These are phyloP conservation scores for Phrynocephalus versicolor DNA, from an alignment of 2,113 vertebrate species.

Conservation along the genomic window DNA sequence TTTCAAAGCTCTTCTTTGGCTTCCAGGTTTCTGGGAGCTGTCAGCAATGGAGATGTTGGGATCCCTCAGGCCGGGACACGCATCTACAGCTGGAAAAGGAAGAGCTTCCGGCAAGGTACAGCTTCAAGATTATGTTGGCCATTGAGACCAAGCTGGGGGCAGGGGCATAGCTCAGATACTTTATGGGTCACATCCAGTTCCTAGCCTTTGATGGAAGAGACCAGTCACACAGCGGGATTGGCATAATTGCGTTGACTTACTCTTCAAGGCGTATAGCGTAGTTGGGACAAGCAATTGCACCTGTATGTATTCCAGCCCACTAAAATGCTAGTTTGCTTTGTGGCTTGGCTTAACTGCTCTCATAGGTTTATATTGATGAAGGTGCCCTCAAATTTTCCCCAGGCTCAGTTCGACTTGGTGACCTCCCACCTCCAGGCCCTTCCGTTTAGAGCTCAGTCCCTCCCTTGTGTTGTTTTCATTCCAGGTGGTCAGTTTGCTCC, in stretches of 20 bases:
- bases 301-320: rapidly evolving
- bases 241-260: too few relatives aligned
- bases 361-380: too few relatives aligned
- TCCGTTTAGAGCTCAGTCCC: not conserved
- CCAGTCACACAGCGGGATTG: too few relatives aligned
- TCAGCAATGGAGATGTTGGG: slow-evolving; percentile 71
- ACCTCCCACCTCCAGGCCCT: too few relatives aligned
- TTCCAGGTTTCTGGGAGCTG: slow-evolving; percentile 36
- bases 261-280: too few relatives aligned
- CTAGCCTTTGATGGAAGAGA: too few relatives aligned
- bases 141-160: too few relatives aligned
- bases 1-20: not conserved
- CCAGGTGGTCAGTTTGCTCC: slow-evolving; percentile 65
- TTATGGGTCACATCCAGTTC: not conserved
- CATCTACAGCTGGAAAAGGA: slow-evolving; percentile 63
- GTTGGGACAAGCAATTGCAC: too few relatives aligned
- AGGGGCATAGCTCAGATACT: not conserved
- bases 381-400: rapidly evolving
- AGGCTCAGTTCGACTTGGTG: not conserved
- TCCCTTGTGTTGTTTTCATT: not conserved
- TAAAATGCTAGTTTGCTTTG: not conserved
- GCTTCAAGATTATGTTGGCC: not conserved
- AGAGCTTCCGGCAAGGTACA: slow-evolving; percentile 62
- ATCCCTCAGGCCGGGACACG: not conserved
- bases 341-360: not conserved